Conservation (phyloP, 2,888 invertebrate genomes). For the Drosophila anomalata region DNA sequence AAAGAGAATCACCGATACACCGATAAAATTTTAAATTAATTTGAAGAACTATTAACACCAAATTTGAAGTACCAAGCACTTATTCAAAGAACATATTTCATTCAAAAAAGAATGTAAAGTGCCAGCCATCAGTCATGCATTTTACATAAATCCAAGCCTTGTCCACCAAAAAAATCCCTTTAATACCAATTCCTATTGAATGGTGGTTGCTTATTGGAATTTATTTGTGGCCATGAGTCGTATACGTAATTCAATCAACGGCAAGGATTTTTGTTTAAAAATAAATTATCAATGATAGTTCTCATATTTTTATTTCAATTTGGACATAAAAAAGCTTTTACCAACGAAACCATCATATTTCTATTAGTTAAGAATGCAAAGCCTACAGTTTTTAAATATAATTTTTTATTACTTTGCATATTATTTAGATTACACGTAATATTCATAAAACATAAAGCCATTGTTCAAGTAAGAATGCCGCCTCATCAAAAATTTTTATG, state of each 20-base stretch:
- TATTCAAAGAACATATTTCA: constrained; percentile 22
- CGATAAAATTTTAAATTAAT: background rate
- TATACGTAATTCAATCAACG: constrained; percentile 55
- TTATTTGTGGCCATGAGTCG: constrained; percentile 22
- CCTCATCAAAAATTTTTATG: constrained; percentile 14
- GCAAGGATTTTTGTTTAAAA: constrained; percentile 36
- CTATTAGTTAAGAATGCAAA: background rate
- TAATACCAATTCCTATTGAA: constrained; percentile 2
- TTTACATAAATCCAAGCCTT: constrained; percentile 37
- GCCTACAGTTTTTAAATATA: background rate
- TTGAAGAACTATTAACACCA: constrained; percentile 8
- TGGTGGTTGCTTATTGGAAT: background rate
- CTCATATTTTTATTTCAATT: too few relatives aligned
- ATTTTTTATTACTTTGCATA: background rate
- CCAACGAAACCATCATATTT: background rate
- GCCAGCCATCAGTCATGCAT: constrained; percentile 43
- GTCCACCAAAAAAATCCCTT: constrained; percentile 8
- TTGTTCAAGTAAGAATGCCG: constrained; percentile 10
- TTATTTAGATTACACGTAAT: background rate
- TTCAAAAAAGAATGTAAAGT: background rate
- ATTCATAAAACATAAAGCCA: constrained; percentile 16
- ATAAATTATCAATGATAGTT: background rate
- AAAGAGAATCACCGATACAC: background rate
- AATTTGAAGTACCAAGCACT: constrained; percentile 1
- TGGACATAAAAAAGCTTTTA: constrained; percentile 12